Evolutionary conservation across 2,797 vertebrate species (phyloP).

Genomic region (Aldrovandia affinis): DNA sequence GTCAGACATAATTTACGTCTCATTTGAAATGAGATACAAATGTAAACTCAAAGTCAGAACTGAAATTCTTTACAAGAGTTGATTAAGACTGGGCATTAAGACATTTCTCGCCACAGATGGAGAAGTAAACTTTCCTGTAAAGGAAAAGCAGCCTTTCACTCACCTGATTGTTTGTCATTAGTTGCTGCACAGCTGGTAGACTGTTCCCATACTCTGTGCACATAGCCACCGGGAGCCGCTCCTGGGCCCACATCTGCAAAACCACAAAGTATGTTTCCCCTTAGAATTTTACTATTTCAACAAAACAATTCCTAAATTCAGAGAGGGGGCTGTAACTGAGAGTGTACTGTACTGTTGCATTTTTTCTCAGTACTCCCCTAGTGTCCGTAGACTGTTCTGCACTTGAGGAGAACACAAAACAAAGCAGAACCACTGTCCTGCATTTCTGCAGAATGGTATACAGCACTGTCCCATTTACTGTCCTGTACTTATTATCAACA

Average conservation of each 20-base stretch:
- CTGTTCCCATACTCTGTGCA: slow-evolving; percentile 82
- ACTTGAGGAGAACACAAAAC: too few species aligned
- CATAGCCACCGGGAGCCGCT: slow-evolving; percentile 84
- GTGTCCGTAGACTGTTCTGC: too few species aligned
- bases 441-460: too few species aligned
- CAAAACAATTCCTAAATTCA: too few species aligned
- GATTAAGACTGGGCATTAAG: neutral
- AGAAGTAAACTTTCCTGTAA: neutral
- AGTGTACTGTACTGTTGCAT: too few species aligned
- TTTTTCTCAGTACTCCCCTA: too few species aligned
- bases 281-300: neutral
- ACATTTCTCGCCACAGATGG: neutral
- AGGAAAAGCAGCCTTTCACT: slow-evolving; percentile 25
- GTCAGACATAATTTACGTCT: neutral
- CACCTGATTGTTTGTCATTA: slow-evolving; percentile 96
- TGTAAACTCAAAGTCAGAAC: neutral
- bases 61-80: neutral
- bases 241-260: slow-evolving; percentile 88
- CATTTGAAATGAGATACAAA: neutral
- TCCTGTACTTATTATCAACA: too few species aligned
- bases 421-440: too few species aligned
- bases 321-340: too few species aligned
- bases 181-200: slow-evolving; percentile 87
- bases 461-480: too few species aligned
- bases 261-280: slow-evolving; percentile 17